A percentile compares a stretch with the other conserved stretches of the same genome.
These are phyloP conservation scores for Cynoglossus semilaevis DNA, from an alignment of 2,113 vertebrate species.

Conservation along the genomic window DNA sequence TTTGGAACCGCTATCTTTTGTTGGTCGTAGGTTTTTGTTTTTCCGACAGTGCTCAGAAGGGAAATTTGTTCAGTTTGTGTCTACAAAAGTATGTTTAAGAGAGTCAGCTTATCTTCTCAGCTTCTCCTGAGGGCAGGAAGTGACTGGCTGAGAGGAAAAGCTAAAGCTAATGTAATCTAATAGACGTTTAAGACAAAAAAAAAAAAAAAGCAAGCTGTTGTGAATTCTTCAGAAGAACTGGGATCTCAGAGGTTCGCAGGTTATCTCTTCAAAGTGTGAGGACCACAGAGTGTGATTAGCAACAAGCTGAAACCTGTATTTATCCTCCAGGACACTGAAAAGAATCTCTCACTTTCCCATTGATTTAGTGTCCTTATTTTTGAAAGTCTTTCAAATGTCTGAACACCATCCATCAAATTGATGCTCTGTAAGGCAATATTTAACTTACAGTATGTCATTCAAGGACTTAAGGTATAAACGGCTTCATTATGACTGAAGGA, in stretches of 20 bases:
- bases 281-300: constrained; percentile 25
- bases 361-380: not conserved
- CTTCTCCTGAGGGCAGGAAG: constrained; percentile 64
- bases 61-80: constrained; percentile 58
- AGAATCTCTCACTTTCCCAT: constrained; percentile 2
- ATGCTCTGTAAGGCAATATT: not conserved
- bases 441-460: not conserved
- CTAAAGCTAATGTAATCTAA: constrained; percentile 60
- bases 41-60: constrained; percentile 40
- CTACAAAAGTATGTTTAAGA: constrained; percentile 57
- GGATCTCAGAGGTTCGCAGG: constrained; percentile 28
- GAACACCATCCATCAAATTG: no score
- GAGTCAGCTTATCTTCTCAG: constrained; percentile 54
- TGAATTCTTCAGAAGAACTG: constrained; percentile 32
- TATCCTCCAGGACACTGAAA: constrained; percentile 19
- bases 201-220: constrained; percentile 35
- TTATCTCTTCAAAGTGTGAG: constrained; percentile 25
- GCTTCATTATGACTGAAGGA: not conserved
- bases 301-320: constrained; percentile 23
- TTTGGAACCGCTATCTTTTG: constrained; percentile 54
- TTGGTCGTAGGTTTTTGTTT: constrained; percentile 52
- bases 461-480: not conserved
- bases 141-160: constrained; percentile 55
- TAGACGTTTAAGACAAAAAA: constrained; percentile 30
- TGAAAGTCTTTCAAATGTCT: no score